Conservation (phyloP, 2,888 invertebrate genomes). For the Helobdella robusta region DNA sequence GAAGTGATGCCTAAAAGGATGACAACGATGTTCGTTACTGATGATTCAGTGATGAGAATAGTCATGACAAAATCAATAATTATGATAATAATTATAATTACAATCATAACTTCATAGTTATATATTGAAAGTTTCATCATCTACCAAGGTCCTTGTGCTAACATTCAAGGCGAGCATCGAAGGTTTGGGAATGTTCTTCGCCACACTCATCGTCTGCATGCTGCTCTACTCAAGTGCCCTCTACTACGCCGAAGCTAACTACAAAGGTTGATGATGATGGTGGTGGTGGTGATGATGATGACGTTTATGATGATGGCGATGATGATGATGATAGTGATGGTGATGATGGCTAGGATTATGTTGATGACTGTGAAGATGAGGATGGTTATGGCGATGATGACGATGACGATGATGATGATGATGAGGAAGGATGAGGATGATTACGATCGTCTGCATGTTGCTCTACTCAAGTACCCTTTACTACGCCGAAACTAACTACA, state of each 20-base stretch:
- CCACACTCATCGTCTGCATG: constrained; percentile 42
- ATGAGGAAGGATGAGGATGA: neutral
- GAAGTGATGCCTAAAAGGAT: too few relatives aligned
- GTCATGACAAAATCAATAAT: too few relatives aligned
- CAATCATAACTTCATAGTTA: too few relatives aligned
- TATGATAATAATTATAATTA: too few relatives aligned
- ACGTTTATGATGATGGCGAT: neutral
- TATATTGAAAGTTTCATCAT: too few relatives aligned
- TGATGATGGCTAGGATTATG: constrained; percentile 6
- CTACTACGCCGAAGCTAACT: constrained; percentile 41
- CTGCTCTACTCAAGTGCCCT: constrained; percentile 43
- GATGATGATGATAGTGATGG: constrained; percentile 11
- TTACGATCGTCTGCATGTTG: constrained; percentile 38
- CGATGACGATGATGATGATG: constrained; percentile 12
- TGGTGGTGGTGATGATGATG: neutral
- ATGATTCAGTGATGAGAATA: too few relatives aligned
- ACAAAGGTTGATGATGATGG: constrained; percentile 7
- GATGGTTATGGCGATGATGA: neutral
- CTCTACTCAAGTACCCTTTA: constrained; percentile 43
- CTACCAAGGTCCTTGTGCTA: constrained; percentile 39
- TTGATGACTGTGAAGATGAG: neutral
- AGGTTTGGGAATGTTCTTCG: constrained; percentile 42
- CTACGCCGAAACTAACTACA: constrained; percentile 41
- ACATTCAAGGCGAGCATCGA: constrained; percentile 41
- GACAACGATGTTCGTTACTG: too few relatives aligned